Conservation (phyloP, 2,888 invertebrate species). For the Drosophila neonasuta region DNA sequence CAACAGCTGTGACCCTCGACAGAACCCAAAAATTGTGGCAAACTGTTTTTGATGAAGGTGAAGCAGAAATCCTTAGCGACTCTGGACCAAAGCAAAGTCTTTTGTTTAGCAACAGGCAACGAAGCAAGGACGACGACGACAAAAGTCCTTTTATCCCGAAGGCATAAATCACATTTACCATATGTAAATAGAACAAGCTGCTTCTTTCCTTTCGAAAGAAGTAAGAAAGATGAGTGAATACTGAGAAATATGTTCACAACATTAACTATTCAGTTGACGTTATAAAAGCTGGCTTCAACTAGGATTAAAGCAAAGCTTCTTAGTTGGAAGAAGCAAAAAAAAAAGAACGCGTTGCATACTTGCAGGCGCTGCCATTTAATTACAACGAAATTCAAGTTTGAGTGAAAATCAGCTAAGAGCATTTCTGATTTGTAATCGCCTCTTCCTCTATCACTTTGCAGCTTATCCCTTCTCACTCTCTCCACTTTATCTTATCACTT, state of each 20-base stretch:
- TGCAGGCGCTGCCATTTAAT: not conserved
- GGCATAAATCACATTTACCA: conserved; percentile 33
- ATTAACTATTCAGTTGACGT: not conserved
- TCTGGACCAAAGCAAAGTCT: conserved; percentile 28
- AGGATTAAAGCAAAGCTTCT: not conserved
- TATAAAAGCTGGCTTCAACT: not conserved
- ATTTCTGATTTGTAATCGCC: conserved; percentile 23
- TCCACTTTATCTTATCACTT: not conserved
- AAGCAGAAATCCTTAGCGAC: conserved; percentile 6
- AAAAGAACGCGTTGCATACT: conserved; percentile 1
- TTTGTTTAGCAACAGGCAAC: conserved; percentile 24
- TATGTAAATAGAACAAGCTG: conserved; percentile 18
- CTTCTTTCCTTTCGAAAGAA: not conserved
- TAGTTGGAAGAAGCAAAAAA: not conserved
- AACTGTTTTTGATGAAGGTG: conserved; percentile 29
- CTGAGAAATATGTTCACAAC: not conserved
- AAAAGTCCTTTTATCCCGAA: conserved; percentile 2
- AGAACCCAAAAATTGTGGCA: conserved; percentile 22
- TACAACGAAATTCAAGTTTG: conserved; percentile 9
- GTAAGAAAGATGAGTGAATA: not conserved
- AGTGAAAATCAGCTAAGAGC: conserved; percentile 15
- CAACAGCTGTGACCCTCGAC: conserved; percentile 8
- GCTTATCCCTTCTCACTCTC: not conserved
- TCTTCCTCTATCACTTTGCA: conserved; percentile 6
- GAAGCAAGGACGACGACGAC: not conserved